Conservation (phyloP, 2,797 vertebrate genomes). For the Sebastes alutus region DNA sequence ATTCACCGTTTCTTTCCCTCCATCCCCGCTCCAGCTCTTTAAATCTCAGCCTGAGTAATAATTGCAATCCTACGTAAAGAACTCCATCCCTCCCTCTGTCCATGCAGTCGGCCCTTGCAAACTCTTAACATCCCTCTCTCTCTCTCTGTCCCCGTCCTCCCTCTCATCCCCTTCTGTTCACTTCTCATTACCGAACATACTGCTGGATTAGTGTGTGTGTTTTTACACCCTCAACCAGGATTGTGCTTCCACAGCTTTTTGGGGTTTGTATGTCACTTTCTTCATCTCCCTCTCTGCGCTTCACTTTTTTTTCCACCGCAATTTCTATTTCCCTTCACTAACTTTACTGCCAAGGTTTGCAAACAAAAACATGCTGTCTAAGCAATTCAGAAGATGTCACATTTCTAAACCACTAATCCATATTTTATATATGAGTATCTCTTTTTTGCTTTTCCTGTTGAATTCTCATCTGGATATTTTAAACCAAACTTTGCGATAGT, state of each 20-base stretch:
- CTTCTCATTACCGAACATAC: conserved; percentile 56
- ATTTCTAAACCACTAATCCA: not conserved
- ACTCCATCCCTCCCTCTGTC: conserved; percentile 30
- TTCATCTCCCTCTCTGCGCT: conserved; percentile 6
- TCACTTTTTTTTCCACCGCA: not conserved
- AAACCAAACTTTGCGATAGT: not conserved
- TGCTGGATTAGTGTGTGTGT: conserved; percentile 55
- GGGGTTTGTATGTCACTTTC: conserved; percentile 31
- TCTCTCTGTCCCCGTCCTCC: not conserved
- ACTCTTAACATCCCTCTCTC: conserved; percentile 24
- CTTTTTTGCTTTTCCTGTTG: not conserved
- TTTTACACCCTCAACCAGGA: conserved; percentile 7
- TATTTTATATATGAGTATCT: not conserved
- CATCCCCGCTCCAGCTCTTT: not conserved
- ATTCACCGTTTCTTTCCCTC: not conserved
- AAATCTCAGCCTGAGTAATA: conserved; percentile 39
- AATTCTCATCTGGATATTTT: not conserved
- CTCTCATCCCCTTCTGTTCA: conserved; percentile 61
- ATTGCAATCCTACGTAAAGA: conserved; percentile 30
- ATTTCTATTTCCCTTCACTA: not conserved
- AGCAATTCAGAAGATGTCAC: not conserved
- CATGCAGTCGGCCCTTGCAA: conserved; percentile 26
- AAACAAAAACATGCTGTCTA: not conserved
- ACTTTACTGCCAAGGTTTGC: not conserved
- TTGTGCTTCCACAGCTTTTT: conserved; percentile 33